These are phyloP conservation scores for Falcunculus frontatus DNA, from an alignment of 2,113 vertebrate genomes.

Conservation along the genomic window DNA sequence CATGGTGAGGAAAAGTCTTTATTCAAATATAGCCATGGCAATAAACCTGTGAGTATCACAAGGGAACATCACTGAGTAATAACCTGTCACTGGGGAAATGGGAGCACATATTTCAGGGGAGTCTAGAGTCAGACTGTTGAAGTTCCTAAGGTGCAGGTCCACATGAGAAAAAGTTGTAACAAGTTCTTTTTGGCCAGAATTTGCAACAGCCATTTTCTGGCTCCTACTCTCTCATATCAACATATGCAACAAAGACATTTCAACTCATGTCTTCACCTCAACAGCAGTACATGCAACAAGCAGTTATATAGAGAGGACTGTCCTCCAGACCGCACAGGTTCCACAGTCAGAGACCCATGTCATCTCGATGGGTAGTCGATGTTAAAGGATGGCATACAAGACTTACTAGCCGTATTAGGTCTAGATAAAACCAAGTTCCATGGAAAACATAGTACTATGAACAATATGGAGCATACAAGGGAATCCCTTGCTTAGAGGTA, in stretches of 20 bases:
- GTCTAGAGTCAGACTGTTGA: not conserved
- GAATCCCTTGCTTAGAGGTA: not conserved
- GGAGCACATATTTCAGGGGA: not conserved
- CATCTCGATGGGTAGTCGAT: not conserved
- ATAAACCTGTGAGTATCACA: not conserved
- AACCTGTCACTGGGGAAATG: not conserved
- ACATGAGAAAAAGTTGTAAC: not conserved
- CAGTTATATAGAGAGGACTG: not conserved
- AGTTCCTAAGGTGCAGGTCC: not conserved
- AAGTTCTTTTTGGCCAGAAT: not conserved
- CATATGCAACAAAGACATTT: not conserved
- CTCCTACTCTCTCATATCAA: not conserved
- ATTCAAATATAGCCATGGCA: not conserved
- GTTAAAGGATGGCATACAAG: not conserved
- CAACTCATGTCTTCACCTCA: not conserved
- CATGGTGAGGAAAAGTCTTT: not conserved
- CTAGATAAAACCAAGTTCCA: not conserved
- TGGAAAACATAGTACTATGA: not conserved
- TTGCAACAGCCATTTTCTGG: not conserved
- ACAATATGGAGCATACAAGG: not conserved
- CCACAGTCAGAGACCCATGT: not conserved
- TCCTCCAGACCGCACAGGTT: not conserved
- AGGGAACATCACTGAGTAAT: not conserved
- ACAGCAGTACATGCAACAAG: not conserved
- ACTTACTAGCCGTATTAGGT: not conserved